Evolutionary conservation across 2,888 invertebrate genomes (phyloP).

Genomic region (Gasteruption jaculator): DNA sequence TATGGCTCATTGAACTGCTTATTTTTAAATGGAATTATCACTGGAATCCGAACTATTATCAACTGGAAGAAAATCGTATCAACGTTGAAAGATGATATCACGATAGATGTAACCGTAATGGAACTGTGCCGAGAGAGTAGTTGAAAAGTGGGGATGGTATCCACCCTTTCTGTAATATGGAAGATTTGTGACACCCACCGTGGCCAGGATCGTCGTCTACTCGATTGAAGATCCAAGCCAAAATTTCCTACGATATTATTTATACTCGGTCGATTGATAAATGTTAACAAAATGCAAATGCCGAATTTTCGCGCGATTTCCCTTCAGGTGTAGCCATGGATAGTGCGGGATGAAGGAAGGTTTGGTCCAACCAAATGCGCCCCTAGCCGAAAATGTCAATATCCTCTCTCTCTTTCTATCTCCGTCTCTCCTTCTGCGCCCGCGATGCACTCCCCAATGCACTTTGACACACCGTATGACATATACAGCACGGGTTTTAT

Average conservation of each 20-base stretch:
- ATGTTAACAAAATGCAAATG: constrained; percentile 10
- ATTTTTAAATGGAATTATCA: no score
- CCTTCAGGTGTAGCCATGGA: constrained; percentile 38
- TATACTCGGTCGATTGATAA: no score
- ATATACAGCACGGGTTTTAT: no score
- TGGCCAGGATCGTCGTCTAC: constrained; percentile 9
- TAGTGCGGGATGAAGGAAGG: constrained; percentile 33
- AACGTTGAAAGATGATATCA: no score
- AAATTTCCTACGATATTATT: no score
- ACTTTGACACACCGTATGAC: no score
- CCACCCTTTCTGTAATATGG: constrained; percentile 23
- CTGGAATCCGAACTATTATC: no score
- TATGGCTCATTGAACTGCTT: no score
- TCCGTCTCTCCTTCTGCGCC: constrained; percentile 26
- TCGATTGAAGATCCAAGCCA: no score
- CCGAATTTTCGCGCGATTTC: constrained; percentile 29
- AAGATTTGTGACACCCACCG: constrained; percentile 23
- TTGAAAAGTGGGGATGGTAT: constrained; percentile 22
- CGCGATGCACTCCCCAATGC: constrained; percentile 38
- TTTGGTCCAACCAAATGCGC: constrained; percentile 37
- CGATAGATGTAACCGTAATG: no score
- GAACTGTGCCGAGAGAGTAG: constrained; percentile 15
- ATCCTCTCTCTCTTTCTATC: constrained; percentile 35
- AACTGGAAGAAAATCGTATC: no score
- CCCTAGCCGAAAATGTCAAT: constrained; percentile 49